Base-by-base conservation (phyloP, 2,113 vertebrate genomes). In the Ceyx margarethae region DNA sequence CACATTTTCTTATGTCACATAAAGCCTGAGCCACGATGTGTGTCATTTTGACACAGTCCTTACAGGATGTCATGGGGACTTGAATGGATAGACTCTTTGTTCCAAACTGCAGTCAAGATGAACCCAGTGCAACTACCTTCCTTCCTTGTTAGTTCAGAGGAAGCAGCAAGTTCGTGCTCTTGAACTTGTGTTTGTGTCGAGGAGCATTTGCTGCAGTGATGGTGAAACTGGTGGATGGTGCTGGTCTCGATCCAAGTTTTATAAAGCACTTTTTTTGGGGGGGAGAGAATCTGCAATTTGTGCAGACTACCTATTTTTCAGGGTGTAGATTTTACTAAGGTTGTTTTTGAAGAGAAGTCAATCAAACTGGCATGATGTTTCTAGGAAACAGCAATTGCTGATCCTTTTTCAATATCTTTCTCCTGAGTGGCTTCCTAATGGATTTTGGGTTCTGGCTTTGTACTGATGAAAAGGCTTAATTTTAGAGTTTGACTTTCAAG, bases 111-210 rank as follows among this genome's bases (percentile, higher is more conserved):
- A n/a, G 68, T 85, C 48, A 31, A 29, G 86, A 43, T 15, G 28
- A 67, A 65, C 50, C 13, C 26, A 5, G 33, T 35, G 50, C 54
- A 65, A 11, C 50, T 57, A 42, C 67, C 73, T 93, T 81, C 93
- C 84, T 90, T 81, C 83, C 92, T 57, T 56, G 57, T 28, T n/a
- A 64, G 43, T 80, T 64, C 50, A 92, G 78, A 81, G 89, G 91
- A 93, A 94, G 62, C 62, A 65, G 66, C 20, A 60, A 57, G 58
- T 92, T 92, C 0, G 3, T 72, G 57, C 60, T 86, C 57, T 57
- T 78, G 51, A 89, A 72, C 46, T 87, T 43, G 7, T 0, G 10
- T 72, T 85, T 74, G 58, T 58, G 68, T 74, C 89, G 13, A 79
- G 73, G 33, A 74, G 16, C 72, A 29, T n/a, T 87, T 89, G 29